Percentiles rank a stretch among this genome's conserved stretches.
These are phyloP conservation scores for Onychorhynchus coronatus DNA, from an alignment of 2,113 vertebrate species.

Conservation along the genomic window DNA sequence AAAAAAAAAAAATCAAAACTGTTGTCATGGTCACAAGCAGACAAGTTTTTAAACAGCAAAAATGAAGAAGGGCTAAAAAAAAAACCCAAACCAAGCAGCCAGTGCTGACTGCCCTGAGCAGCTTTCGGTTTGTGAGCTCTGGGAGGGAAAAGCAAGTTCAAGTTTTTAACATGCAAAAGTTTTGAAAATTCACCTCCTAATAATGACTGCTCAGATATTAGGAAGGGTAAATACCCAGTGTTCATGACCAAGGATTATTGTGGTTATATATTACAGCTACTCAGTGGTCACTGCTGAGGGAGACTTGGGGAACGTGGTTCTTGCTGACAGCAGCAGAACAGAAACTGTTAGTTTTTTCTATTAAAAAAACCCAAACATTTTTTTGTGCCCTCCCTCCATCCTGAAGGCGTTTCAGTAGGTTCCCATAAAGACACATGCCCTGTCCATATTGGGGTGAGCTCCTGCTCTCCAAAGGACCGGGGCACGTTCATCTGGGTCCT, in stretches of 20 bases:
- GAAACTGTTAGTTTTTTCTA: not conserved
- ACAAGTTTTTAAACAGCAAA: not conserved
- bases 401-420: not conserved
- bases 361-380: not conserved
- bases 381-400: not conserved
- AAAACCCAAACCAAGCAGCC: not conserved
- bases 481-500: accelerated
- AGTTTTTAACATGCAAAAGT: not conserved
- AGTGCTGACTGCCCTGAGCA: accelerated
- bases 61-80: not conserved
- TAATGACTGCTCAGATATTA: not conserved
- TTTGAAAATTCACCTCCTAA: not conserved
- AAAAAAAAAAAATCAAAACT: not conserved
- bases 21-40: not conserved
- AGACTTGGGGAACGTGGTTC: not conserved
- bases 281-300: not conserved
- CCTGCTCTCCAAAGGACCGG: accelerated
- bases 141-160: not conserved
- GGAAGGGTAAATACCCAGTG: not conserved
- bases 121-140: accelerated
- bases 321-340: conserved; percentile 11
- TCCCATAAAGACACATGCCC: not conserved
- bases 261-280: not conserved
- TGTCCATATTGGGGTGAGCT: not conserved
- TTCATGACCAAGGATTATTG: not conserved